Base-by-base conservation (phyloP, 92 coral and sea anemone species). In the Diadumene lineata region DNA sequence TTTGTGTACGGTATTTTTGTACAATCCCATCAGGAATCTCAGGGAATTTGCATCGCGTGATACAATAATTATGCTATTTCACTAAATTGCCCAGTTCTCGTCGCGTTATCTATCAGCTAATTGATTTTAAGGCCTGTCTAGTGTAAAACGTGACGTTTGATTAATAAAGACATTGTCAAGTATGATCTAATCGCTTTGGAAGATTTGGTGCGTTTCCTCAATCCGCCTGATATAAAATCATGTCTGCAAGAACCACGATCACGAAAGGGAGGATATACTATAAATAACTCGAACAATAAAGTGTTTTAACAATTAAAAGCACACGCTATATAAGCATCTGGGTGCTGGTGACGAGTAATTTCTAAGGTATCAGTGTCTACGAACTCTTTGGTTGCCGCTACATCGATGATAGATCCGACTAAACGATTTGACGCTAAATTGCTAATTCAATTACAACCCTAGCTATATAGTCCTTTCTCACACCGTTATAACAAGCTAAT, bases 361-460 rank as follows among this genome's bases (percentile, higher is more conserved):
- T 4, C 48, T 38, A 38, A 38, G 48, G 48, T 38, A 13, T 38
- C 7, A 38, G 13, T 38, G 13, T 38, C 48, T 4, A 13, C 7
- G 48, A 4, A 38, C 48, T 38, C 48, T 38, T 13, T 38, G 13
- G 48, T 6, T 38, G 48, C 13, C 48, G 48, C 6, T 38, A 16
- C 50, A 22, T 51, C 21, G 66, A 32, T 56, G 66, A 56, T 31
- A 56, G 81, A 65, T 76, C 70, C 21, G 7, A 30, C 68, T 62
- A 57, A 19, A 44, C 32, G 60, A 74, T 62, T n/a, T 34, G 29
- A 74, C 6, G 61, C 50, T 61, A 74, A 74, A 74, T 22, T 62
- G 77, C 15, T 72, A 34, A 72, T 31, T 72, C 64, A 72, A 56
- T 71, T 53, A 25, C 10, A 3, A 3, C 6, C 6, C 10, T 13